Evolutionary conservation across 2,888 invertebrate genomes (phyloP).

Genomic region (Diadromus collaris): DNA sequence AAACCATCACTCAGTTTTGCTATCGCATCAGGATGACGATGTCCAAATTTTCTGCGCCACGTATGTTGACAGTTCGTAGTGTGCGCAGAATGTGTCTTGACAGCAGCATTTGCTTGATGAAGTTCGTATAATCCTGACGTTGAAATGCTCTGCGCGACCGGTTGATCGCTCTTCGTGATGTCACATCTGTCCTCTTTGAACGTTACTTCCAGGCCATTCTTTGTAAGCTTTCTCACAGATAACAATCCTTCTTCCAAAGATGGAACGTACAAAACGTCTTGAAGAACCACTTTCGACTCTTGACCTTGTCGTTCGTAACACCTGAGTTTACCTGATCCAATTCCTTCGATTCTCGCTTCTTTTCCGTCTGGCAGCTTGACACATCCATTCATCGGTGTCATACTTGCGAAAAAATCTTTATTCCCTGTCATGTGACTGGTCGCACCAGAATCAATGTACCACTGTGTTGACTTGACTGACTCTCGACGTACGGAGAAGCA

Average conservation of each 20-base stretch:
- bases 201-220: conserved; percentile 29
- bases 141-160: conserved; percentile 22
- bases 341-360: conserved; percentile 46
- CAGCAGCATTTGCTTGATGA: conserved; percentile 25
- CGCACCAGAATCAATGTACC: conserved; percentile 59
- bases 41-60: conserved; percentile 62
- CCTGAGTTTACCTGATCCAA: conserved; percentile 29
- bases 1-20: conserved; percentile 37
- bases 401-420: conserved; percentile 31
- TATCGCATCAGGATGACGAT: conserved; percentile 55
- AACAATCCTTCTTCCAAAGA: conserved; percentile 46
- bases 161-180: conserved; percentile 35
- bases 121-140: conserved; percentile 48
- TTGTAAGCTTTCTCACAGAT: conserved; percentile 50
- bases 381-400: background rate
- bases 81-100: conserved; percentile 17
- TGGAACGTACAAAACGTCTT: conserved; percentile 57
- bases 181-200: conserved; percentile 40
- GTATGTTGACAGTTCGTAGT: conserved; percentile 57
- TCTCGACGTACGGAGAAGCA: conserved; percentile 2
- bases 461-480: background rate
- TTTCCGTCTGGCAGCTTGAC: conserved; percentile 54
- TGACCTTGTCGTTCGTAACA: background rate
- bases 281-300: conserved; percentile 29
- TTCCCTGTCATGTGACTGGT: conserved; percentile 59